Conservation (phyloP, 2,797 vertebrate species). For the Peromyscus eremicus region DNA sequence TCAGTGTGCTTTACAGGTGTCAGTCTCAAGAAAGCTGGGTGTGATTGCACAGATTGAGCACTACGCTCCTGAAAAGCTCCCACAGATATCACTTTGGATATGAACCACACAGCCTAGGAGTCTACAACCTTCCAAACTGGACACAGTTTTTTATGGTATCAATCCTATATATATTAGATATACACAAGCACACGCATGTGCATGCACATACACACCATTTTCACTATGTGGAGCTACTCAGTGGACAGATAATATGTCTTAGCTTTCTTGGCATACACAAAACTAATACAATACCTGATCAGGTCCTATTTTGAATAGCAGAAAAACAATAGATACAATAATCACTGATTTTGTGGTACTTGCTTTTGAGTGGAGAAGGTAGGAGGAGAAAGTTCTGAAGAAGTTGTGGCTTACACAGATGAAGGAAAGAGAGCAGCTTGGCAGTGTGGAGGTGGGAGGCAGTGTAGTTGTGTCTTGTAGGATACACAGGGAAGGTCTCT, state of each 20-base stretch:
- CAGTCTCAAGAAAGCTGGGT: background rate
- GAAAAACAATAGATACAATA: background rate
- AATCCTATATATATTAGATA: background rate
- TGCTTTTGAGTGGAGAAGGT: background rate
- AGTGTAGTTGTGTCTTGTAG: background rate
- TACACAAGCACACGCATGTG: too few species aligned
- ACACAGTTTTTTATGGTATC: background rate
- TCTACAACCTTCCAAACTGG: background rate
- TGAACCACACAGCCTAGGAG: background rate
- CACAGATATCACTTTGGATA: background rate
- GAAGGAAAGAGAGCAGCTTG: accelerated
- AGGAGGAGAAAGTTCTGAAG: background rate
- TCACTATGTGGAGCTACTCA: background rate
- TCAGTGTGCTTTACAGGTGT: background rate
- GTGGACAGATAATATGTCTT: background rate
- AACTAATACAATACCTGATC: background rate
- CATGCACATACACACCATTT: background rate
- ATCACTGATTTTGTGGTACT: background rate
- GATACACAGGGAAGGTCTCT: background rate
- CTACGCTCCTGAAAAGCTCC: background rate
- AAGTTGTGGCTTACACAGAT: background rate
- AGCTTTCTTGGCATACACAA: background rate
- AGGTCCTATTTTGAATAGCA: background rate
- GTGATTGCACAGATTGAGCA: background rate
- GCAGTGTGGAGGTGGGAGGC: too few species aligned